Base-by-base conservation (phyloP, 2,113 vertebrate species). In the Takifugu flavidus region DNA sequence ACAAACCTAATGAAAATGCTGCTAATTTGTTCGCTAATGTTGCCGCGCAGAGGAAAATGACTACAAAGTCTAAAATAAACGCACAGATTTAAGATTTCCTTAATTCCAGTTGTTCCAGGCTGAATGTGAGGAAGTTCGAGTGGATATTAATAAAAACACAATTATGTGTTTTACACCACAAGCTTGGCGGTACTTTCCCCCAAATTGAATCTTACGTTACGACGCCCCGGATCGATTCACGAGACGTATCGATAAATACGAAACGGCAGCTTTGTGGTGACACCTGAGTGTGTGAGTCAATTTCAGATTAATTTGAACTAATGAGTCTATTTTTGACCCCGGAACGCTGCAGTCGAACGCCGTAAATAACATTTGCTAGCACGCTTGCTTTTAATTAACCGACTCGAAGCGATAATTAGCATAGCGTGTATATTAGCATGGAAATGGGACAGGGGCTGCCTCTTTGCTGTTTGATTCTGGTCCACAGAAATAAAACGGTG, bases 361-460 rank as follows among this genome's bases (percentile, higher is more conserved):
- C 39, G 56, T 75, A 78, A 77, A 83, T 79, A 82, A 78, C 66
- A 78, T 70, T 71, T 69, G 72, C 82, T 78, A 75, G 60, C 53
- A 43, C 61, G 53, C 51, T 74, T 61, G 67, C 72, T 74, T 82
- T 79, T 83, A 85, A 86, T 88, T 82, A 81, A 68, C 70, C 60
- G 39, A 13, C 67, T 84, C 72, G 69, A 77, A 86, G 78, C 78
- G 80, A 64, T 74, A 63, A 89, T 89, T 88, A 83, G 74, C 86
- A 89, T 87, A 80, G 57, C 29, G 13, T 69, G 77, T 86, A 53
- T 77, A 81, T 85, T 76, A 83, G 69, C 50, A 86, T 82, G 83
- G 77, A 88, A 79, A 67, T 85, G 70, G 87, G 84, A 72, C 82
- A 83, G 14, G 67, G 58, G 62, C 71, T 65, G 68, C 65, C 83